Conservation (phyloP, 2,113 vertebrate species). For the Brachypteracias leptosomus region DNA sequence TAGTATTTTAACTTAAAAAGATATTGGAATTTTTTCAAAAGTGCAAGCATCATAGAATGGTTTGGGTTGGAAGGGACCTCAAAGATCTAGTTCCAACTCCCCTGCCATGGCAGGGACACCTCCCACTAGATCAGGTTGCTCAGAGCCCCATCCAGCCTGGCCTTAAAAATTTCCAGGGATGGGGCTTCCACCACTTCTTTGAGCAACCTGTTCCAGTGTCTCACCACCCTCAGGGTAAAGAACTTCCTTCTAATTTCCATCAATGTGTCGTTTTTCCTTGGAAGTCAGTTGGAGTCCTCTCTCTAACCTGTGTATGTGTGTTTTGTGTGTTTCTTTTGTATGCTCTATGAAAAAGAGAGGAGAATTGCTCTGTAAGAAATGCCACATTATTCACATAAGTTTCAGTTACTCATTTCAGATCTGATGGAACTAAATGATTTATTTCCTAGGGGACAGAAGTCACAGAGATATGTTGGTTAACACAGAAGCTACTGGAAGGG, state of each 20-base stretch:
- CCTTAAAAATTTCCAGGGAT: too few species aligned
- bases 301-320: neutral
- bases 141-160: too few species aligned
- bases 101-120: too few species aligned
- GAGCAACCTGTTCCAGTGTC: too few species aligned
- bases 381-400: neutral
- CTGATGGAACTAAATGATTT: neutral
- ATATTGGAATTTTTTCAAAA: neutral
- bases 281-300: neutral
- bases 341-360: neutral
- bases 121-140: too few species aligned
- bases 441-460: neutral
- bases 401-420: neutral
- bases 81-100: too few species aligned
- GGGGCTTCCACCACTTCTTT: too few species aligned
- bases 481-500: neutral
- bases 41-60: neutral
- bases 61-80: too few species aligned
- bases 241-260: too few species aligned
- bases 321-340: neutral
- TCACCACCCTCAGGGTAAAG: too few species aligned
- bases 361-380: neutral
- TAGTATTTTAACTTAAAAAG: neutral
- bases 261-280: neutral
- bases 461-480: neutral